Conservation (phyloP, 2,797 vertebrate genomes). For the Falco novaeseelandiae region DNA sequence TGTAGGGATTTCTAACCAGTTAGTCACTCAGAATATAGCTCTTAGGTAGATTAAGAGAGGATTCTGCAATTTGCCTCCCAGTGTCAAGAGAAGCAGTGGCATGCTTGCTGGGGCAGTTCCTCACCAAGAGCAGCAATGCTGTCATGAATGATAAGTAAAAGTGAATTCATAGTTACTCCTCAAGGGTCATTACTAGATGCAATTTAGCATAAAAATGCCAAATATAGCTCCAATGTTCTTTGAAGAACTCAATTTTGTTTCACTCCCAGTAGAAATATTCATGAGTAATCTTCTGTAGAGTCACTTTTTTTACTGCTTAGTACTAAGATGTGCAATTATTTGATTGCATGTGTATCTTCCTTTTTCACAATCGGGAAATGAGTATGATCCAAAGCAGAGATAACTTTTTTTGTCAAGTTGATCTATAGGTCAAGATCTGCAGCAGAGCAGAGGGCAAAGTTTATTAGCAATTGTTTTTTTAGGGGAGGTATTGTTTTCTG, state of each 20-base stretch:
- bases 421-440: not conserved
- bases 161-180: not conserved
- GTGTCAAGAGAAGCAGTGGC: not conserved
- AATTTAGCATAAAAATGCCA: not conserved
- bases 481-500: not conserved
- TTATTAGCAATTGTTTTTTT: not conserved
- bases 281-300: not conserved
- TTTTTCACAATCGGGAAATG: not conserved
- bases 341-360: not conserved
- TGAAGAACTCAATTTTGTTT: not conserved
- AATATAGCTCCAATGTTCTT: not conserved
- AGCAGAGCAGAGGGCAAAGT: not conserved
- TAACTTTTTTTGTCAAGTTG: not conserved
- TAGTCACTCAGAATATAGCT: not conserved
- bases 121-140: not conserved
- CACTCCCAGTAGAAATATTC: not conserved
- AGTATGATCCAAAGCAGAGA: not conserved
- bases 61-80: not conserved
- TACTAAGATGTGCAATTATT: not conserved
- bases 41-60: not conserved
- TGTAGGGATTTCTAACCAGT: not conserved
- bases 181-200: not conserved
- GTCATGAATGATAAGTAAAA: not conserved
- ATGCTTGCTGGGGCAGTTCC: not conserved
- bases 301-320: not conserved